Evolutionary conservation across 2,888 invertebrate genomes (phyloP).

Genomic region (Diabrotica balteata): DNA sequence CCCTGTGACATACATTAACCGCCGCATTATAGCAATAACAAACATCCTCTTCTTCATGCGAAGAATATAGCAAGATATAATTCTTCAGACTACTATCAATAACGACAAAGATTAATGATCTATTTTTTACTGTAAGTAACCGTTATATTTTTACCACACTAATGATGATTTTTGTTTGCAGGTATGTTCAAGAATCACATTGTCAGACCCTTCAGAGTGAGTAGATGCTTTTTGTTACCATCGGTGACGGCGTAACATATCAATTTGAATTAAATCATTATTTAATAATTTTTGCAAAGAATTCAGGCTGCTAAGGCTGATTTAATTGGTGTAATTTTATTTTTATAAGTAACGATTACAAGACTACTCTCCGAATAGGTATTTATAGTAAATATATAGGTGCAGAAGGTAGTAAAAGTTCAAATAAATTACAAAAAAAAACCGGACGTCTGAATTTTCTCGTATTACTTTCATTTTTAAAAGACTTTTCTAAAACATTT

Average conservation of each 20-base stretch:
- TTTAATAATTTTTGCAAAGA: not conserved
- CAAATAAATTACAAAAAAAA: too few relatives aligned
- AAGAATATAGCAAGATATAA: not conserved
- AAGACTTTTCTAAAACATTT: too few relatives aligned
- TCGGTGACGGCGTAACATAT: slow-evolving; percentile 19
- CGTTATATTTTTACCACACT: slow-evolving; percentile 33
- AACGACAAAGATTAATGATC: slow-evolving; percentile 29
- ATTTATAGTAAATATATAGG: too few relatives aligned
- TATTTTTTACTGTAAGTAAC: slow-evolving; percentile 21
- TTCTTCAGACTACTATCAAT: not conserved
- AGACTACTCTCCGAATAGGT: too few relatives aligned
- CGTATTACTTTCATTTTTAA: too few relatives aligned
- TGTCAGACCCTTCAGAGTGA: slow-evolving; percentile 24
- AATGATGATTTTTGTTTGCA: slow-evolving; percentile 38
- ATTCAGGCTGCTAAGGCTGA: too few relatives aligned
- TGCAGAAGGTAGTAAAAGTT: too few relatives aligned
- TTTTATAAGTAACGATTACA: too few relatives aligned
- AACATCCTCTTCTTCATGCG: slow-evolving; percentile 1
- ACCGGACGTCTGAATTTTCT: too few relatives aligned
- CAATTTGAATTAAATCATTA: slow-evolving; percentile 14
- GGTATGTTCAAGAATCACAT: slow-evolving; percentile 37
- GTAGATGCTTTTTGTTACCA: slow-evolving; percentile 27
- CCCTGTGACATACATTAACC: too few relatives aligned
- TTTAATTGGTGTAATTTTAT: too few relatives aligned
- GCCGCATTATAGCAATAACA: not conserved